These are phyloP conservation scores for Leptinotarsa defecta DNA, from an alignment of 1,140 invertebrate genomes.

Conservation along the genomic window DNA sequence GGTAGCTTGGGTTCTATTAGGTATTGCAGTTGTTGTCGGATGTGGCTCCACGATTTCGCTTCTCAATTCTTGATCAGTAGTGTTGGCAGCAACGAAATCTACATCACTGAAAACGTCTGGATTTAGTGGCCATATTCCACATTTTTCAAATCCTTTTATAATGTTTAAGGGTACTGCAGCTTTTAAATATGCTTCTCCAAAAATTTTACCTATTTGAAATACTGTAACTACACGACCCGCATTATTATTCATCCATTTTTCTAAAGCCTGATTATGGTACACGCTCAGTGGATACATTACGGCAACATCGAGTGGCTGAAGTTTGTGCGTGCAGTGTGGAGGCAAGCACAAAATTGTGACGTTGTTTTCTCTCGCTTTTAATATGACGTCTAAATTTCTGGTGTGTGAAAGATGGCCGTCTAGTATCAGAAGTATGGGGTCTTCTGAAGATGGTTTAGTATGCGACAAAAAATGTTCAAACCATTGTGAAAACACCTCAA, in stretches of 20 bases:
- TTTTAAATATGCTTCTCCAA: constrained; percentile 4
- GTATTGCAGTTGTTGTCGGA: neutral
- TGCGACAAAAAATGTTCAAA: constrained; percentile 48
- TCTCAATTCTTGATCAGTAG: neutral
- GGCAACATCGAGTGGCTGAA: constrained; percentile 24
- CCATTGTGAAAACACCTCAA: constrained; percentile 42
- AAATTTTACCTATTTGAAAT: neutral
- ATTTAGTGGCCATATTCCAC: neutral
- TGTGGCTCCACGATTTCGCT: neutral
- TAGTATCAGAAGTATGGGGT: constrained; percentile 47
- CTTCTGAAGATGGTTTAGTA: constrained; percentile 40
- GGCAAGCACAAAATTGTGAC: constrained; percentile 27
- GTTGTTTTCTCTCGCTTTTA: constrained; percentile 40
- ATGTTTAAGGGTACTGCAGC: neutral
- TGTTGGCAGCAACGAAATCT: neutral
- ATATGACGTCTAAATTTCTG: constrained; percentile 46
- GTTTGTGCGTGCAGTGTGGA: constrained; percentile 17
- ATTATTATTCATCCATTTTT: constrained; percentile 15
- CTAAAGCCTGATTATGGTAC: constrained; percentile 8
- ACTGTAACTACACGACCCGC: neutral
- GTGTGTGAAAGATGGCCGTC: constrained; percentile 47
- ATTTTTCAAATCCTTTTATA: neutral
- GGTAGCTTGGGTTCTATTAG: neutral
- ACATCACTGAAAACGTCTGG: neutral
- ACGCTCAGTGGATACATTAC: constrained; percentile 15